phyloP scores from a whole-genome alignment of 30 jellyfish, hydroid and myxozoan genomes.

The Aurelia aurita region DNA sequence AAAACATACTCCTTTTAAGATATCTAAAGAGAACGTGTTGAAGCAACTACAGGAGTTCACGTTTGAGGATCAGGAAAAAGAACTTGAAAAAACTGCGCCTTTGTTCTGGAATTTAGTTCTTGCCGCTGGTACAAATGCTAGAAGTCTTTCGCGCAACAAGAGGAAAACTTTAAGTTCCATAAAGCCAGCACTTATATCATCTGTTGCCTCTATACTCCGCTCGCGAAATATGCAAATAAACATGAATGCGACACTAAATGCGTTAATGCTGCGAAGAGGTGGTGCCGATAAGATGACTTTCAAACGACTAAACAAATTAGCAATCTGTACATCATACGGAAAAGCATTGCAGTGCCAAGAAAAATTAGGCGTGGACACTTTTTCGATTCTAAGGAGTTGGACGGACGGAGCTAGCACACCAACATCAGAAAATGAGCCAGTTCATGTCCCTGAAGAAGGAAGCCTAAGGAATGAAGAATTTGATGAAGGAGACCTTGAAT shows the following conservation, averaged over 20 bases:
- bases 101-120: background rate
- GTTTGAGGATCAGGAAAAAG: conserved; percentile 2
- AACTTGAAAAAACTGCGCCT: background rate
- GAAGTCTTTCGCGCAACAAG: background rate
- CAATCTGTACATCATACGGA: background rate
- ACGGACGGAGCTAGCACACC: no score
- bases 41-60: background rate
- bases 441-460: no score
- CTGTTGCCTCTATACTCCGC: background rate
- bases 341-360: background rate
- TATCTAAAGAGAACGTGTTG: background rate
- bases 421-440: no score
- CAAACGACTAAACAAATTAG: background rate
- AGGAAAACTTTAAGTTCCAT: background rate
- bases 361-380: background rate
- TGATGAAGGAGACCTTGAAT: no score
- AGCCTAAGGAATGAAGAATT: no score
- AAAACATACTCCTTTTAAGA: background rate
- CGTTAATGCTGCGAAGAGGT: background rate
- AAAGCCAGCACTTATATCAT: background rate
- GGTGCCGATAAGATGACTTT: conserved; percentile 12
- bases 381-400: background rate
- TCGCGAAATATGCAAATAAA: background rate
- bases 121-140: background rate
- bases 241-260: background rate